Evolutionary conservation across 2,888 invertebrate genomes (phyloP), one percentile per base, ranked within the genome.

Genomic region (Mythimna pallens): DNA sequence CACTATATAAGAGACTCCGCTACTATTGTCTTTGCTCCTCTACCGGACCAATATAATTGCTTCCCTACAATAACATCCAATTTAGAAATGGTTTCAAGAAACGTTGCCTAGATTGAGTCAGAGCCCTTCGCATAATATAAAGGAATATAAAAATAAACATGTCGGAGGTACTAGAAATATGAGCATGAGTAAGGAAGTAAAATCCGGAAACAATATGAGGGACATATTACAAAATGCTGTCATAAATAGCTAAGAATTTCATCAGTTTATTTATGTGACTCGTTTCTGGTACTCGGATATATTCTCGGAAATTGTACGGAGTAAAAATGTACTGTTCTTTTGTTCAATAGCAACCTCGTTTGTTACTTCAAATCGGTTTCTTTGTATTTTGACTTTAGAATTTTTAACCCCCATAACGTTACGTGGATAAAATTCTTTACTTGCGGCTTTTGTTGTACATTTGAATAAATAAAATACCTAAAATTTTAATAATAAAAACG

Each of bases 41-140:
- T 34, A 76, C 22, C 52, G 34, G 43, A 34, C 14, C 34, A 54
- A 43, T 65, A 76, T 74, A 54, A 76, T 72, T 76, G 34, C 22
- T 12, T 43, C 8, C 12, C 20, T n/a, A 25, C 12, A 52, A 25
- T 22, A 43, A 55, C 43, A 54, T 43, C 20, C 34, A 72, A 30
- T 30, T 34, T 40, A 12, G 43, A 64, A 54, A 40, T 5, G 20
- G 20, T 34, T 54, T 20, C 20, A 34, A n/a, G 76, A 8, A 25
- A 54, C 5, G 10, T 22, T 22, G n/a, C 25, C 12, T 25, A 34
- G 17, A 22, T 54, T 22, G 6, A 47, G 47, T 47, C 43, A 14
- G 5, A 43, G 14, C 14, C 4, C 43, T 43, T 47, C 14, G 17
- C 1, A 20, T 47, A 17, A 20, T 47, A 47, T 17, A 20, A 47